Evolutionary conservation across 2,113 vertebrate genomes (phyloP).

Genomic region (Myotis lucifugus): DNA sequence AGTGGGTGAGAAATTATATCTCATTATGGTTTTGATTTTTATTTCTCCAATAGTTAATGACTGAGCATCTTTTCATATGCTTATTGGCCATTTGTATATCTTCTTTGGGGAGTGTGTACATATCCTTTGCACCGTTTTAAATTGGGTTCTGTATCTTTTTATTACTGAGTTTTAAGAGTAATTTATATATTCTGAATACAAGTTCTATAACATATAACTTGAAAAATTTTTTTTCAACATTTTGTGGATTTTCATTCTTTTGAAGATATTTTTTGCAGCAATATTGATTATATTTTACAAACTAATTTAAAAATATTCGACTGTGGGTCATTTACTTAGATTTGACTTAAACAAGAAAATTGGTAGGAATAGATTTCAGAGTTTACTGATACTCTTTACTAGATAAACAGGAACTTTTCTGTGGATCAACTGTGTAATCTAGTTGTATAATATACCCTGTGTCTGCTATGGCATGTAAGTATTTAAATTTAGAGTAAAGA

Average conservation of each 20-base stretch:
- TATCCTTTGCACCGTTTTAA: not conserved
- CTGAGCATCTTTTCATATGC: not conserved
- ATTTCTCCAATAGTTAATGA: not conserved
- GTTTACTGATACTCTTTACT: not conserved
- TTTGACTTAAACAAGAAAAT: conserved; percentile 28
- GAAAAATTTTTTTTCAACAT: not conserved
- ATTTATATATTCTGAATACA: conserved; percentile 8
- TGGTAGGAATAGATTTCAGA: not conserved
- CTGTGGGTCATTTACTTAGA: not conserved
- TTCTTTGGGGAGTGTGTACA: not conserved
- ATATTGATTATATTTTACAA: conserved; percentile 27
- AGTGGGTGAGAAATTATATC: not conserved
- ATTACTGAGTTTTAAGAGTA: not conserved
- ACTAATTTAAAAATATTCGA: not conserved
- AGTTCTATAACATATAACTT: conserved; percentile 1
- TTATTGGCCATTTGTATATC: conserved; percentile 16
- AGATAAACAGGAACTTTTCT: not conserved
- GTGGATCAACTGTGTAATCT: not conserved
- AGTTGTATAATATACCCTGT: not conserved
- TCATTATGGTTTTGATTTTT: not conserved
- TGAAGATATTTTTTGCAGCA: not conserved
- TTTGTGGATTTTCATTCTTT: not conserved
- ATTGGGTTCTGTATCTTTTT: not conserved
- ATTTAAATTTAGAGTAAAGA: conserved; percentile 28
- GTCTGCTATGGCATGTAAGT: not conserved